Evolutionary conservation across 2,797 vertebrate species (phyloP).

Genomic region (Rhabdomys pumilio): DNA sequence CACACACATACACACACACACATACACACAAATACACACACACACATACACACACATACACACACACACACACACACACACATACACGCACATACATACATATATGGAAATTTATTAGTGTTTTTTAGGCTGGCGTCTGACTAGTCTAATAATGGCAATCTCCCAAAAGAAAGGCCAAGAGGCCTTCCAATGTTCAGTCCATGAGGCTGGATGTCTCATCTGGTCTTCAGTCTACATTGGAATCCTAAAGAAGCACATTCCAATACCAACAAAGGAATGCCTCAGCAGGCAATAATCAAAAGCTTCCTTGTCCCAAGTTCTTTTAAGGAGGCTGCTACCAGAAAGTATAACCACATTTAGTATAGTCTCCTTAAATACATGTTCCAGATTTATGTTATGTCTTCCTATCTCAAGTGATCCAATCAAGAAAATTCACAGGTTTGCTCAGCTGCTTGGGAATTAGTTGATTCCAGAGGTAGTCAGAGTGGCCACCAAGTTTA

Average conservation of each 20-base stretch:
- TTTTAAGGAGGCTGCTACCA: neutral
- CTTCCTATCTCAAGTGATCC: neutral
- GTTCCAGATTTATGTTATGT: too few species aligned
- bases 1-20: neutral
- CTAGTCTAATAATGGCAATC: neutral
- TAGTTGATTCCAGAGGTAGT: neutral
- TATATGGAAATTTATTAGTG: too few species aligned
- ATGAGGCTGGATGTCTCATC: neutral
- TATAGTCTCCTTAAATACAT: too few species aligned
- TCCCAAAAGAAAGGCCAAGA: neutral
- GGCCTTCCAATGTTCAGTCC: neutral
- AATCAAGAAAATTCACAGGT: neutral
- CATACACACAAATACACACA: neutral
- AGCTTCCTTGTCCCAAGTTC: neutral
- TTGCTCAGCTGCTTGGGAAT: too few species aligned
- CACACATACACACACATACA: neutral
- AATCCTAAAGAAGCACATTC: neutral
- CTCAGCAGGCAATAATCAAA: neutral
- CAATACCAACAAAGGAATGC: too few species aligned
- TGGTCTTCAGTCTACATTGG: neutral
- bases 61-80: too few species aligned
- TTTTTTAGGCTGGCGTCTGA: neutral
- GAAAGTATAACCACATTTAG: neutral
- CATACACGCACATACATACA: neutral
- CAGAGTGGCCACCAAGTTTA: neutral